Conservation (phyloP, 1,140 invertebrate species). For the Camponotus pennsylvanicus region DNA sequence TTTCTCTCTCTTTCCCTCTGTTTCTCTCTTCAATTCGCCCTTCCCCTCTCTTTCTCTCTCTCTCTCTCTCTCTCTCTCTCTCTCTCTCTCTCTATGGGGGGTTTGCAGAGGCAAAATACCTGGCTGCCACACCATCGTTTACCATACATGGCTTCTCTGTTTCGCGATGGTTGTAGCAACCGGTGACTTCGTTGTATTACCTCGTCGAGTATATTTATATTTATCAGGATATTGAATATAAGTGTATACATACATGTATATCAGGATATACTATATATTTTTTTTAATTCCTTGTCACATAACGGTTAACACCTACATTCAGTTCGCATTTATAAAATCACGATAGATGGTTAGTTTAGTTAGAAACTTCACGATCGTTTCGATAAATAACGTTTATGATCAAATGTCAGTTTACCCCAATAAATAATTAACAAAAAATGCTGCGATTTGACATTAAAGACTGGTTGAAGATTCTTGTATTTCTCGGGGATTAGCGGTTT, state of each 20-base stretch:
- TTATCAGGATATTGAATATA: no score
- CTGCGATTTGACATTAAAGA: neutral
- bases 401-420: neutral
- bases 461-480: neutral
- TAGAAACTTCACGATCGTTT: constrained; percentile 20
- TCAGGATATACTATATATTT: neutral
- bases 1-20: constrained; percentile 4
- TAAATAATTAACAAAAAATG: neutral
- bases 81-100: constrained; percentile 64
- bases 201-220: constrained; percentile 26
- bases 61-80: constrained; percentile 61
- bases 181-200: constrained; percentile 69
- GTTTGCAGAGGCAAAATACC: constrained; percentile 57
- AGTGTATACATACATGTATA: constrained; percentile 52
- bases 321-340: constrained; percentile 41
- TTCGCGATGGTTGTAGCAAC: constrained; percentile 46
- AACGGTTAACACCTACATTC: constrained; percentile 58
- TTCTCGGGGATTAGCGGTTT: neutral
- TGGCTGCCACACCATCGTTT: constrained; percentile 70
- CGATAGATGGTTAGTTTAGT: neutral
- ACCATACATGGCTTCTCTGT: constrained; percentile 73
- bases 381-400: neutral
- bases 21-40: neutral
- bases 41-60: constrained; percentile 18
- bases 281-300: constrained; percentile 63